Evolutionary conservation across 2,113 vertebrate genomes (phyloP), one percentile per base, ranked within the genome.

Genomic region (Podiceps cristatus): DNA sequence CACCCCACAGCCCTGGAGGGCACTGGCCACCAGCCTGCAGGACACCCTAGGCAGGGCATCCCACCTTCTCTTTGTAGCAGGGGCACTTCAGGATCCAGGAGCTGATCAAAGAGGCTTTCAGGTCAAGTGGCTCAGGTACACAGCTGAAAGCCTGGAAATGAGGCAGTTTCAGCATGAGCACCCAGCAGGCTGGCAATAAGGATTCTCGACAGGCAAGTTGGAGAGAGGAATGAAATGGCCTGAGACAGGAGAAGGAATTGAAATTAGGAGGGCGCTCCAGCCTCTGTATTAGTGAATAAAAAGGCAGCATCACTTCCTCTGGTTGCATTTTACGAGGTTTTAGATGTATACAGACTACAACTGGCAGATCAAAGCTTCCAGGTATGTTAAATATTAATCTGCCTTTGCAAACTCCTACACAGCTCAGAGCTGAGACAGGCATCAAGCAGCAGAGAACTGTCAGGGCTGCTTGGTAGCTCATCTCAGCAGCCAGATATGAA

Each of bases 301-400:
- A 94, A 83, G 44, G 67, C 45, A 94, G 73, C 37, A 66, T 55
- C 60, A 78, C 29, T 18, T 92, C 24, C 37, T 91, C 56, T 71
- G 29, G 44, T 58, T 81, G 69, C 73, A 68, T 85, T 95, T 94
- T 74, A 68, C 72, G 37, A 89, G 44, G 23, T 55, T 74, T 95
- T 44, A 85, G 72, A 68, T 29, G 23, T 44, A 91, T 42, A 37
- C 60, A 91, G 76, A 59, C 73, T 59, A 29, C 64, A 89, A 4
- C 27, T 78, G 40, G 59, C 94, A 91, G 86, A 94, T 94, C 68
- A 95, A 96, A 95, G 84, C 22, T 83, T 84, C 28, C n/a, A 84
- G 83, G 76, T 91, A 75, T 2, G 13, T 96, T 81, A 91, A 96
- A 95, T 96, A 88, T 95, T 97, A 66, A 96, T 87, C 69, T 85